Evolutionary conservation across 2,888 invertebrate species (phyloP).

Genomic region (Tipula lateralis): DNA sequence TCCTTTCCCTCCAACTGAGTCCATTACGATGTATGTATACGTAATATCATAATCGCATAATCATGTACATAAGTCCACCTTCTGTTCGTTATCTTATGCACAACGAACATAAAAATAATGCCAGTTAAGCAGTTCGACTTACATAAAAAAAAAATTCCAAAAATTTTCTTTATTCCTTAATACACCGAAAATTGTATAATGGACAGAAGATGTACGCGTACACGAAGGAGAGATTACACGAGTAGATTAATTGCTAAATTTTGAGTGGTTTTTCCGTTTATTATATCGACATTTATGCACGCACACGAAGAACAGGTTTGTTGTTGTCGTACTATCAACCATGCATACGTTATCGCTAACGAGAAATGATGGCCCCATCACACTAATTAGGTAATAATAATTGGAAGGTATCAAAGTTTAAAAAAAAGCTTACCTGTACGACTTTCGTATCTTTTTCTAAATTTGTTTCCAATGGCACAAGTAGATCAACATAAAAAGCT

Average conservation of each 20-base stretch:
- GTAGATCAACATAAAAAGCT: constrained; percentile 88
- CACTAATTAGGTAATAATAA: background rate
- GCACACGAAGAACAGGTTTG: background rate
- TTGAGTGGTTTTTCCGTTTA: background rate
- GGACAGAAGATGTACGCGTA: background rate
- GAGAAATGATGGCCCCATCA: no score
- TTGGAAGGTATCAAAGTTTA: background rate
- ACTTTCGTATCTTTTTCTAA: constrained; percentile 92
- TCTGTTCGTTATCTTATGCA: background rate
- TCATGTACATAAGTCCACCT: background rate
- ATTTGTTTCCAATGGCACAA: constrained; percentile 89
- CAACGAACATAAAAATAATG: background rate
- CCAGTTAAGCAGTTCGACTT: background rate
- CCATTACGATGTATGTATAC: background rate
- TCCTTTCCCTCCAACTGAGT: background rate
- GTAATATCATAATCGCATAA: background rate
- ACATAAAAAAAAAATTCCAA: background rate
- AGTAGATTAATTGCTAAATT: background rate
- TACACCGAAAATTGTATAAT: background rate
- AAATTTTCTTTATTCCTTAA: background rate
- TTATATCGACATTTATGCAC: background rate
- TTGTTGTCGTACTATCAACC: no score
- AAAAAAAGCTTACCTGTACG: constrained; percentile 40
- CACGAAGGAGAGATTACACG: background rate
- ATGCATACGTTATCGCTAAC: no score